Base-by-base conservation (phyloP, 2,888 invertebrate genomes). In the Herminia tarsipennalis region DNA sequence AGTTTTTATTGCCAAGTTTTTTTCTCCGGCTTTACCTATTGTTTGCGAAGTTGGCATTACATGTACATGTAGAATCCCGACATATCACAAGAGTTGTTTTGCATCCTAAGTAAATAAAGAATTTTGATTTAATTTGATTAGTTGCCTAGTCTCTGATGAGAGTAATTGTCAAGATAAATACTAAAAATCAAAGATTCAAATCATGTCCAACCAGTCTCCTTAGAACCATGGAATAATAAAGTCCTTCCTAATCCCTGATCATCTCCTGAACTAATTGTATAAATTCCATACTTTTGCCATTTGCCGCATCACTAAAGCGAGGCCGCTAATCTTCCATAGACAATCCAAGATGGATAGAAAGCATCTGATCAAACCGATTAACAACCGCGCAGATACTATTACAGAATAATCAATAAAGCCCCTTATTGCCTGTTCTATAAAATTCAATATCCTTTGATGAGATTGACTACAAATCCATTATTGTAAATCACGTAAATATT, bases 351-450 rank as follows among this genome's bases (percentile, higher is more conserved):
- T 62, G 61, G 66, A 66, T 64, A 57, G 65, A 55, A 70, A 65
- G 55, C 62, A 56, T 63, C 66, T 61, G 72, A 72, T 73, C 68
- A 64, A 57, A 53, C 62, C 63, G 73, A 73, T 72, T 72, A 70
- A 58, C 55, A 48, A 54, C 61, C 56, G 56, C 59, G 63, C 49
- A 37, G 30, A 40, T 40, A 34, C 17, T 21, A 18, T 28, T 16
- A 36, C 40, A 44, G n/a, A 13, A 12, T 8, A 37, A 46, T 25
- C 25, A n/a, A 58, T 37, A 62, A 18, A 33, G 32, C 24, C 39
- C 51, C 44, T 37, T 62, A 46, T 29, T 5, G 0, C 3, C 16
- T 5, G 16, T 24, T 2, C 5, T 25, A 32, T 58, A 62, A 33
- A 45, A 36, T 10, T 8, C 30, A 50, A 20, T 47, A 30, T 62